These are phyloP conservation scores for Pedionomus torquatus DNA, from an alignment of 2,113 vertebrate genomes.

Conservation along the genomic window DNA sequence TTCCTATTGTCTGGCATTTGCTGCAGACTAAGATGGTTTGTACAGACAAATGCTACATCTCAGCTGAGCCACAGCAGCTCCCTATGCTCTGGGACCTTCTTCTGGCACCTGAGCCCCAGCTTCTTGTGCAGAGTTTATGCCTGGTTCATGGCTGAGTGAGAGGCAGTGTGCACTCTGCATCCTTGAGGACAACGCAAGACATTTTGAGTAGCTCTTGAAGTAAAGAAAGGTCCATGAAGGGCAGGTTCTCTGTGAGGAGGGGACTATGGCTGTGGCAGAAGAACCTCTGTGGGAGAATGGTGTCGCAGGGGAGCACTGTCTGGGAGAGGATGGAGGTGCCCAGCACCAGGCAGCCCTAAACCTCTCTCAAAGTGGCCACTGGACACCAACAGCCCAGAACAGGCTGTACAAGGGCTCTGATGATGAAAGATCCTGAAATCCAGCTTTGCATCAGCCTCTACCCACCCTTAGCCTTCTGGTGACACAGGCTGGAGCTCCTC, in stretches of 20 bases:
- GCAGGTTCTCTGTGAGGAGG: neutral
- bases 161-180: fast-evolving
- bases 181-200: neutral
- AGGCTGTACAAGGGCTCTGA: neutral
- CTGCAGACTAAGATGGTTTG: neutral
- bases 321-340: neutral
- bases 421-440: neutral
- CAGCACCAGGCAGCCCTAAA: neutral
- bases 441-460: neutral
- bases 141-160: neutral
- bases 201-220: neutral
- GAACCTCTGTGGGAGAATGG: neutral
- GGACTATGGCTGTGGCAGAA: neutral
- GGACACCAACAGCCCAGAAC: neutral
- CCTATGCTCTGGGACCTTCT: neutral
- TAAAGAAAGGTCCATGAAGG: neutral
- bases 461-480: neutral
- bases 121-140: neutral
- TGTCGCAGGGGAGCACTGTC: neutral
- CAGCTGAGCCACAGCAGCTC: neutral
- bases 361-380: neutral
- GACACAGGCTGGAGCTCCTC: neutral
- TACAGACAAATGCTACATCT: neutral
- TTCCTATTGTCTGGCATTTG: neutral
- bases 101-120: neutral